These are phyloP conservation scores for Drepana arcuata DNA, from an alignment of 1,140 invertebrate genomes.

Conservation along the genomic window DNA sequence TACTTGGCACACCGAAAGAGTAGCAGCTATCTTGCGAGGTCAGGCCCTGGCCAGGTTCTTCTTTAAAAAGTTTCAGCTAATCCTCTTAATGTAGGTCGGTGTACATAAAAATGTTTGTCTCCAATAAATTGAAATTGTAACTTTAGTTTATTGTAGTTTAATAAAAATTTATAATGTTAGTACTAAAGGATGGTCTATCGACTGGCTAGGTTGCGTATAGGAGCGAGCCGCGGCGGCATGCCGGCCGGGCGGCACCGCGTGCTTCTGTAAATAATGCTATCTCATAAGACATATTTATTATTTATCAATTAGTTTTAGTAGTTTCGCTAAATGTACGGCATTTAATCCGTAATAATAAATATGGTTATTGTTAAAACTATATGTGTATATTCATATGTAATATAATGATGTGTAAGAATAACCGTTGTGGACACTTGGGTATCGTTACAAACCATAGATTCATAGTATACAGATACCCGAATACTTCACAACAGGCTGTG, in stretches of 20 bases:
- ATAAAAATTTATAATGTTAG: too few species aligned
- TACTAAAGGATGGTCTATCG: too few species aligned
- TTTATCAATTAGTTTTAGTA: slow-evolving; percentile 57
- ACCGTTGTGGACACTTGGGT: slow-evolving; percentile 14
- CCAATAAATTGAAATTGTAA: too few species aligned
- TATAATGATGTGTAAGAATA: slow-evolving; percentile 9
- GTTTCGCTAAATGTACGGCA: slow-evolving; percentile 34
- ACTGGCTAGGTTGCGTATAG: too few species aligned
- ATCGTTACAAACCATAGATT: slow-evolving; percentile 8
- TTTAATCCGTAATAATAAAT: slow-evolving; percentile 23
- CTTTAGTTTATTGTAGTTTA: too few species aligned
- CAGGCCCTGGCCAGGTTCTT: too few species aligned
- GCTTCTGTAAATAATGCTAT: slow-evolving; percentile 66
- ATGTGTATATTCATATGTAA: slow-evolving; percentile 41
- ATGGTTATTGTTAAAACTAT: slow-evolving; percentile 33
- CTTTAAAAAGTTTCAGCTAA: too few species aligned
- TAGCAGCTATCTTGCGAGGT: too few species aligned
- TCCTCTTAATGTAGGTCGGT: too few species aligned
- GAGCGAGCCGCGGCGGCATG: slow-evolving; percentile 14
- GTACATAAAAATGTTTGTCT: too few species aligned
- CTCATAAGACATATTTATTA: slow-evolving; percentile 64
- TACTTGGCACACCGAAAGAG: slow-evolving; percentile 9
- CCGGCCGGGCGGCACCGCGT: slow-evolving; percentile 34
- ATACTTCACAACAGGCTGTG: slow-evolving; percentile 12
- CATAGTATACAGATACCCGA: slow-evolving; percentile 6